A percentile compares a stretch with the other conserved stretches of the same genome.
phyloP scores from a whole-genome alignment of 1,140 invertebrate genomes.

The Solenopsis invicta region DNA sequence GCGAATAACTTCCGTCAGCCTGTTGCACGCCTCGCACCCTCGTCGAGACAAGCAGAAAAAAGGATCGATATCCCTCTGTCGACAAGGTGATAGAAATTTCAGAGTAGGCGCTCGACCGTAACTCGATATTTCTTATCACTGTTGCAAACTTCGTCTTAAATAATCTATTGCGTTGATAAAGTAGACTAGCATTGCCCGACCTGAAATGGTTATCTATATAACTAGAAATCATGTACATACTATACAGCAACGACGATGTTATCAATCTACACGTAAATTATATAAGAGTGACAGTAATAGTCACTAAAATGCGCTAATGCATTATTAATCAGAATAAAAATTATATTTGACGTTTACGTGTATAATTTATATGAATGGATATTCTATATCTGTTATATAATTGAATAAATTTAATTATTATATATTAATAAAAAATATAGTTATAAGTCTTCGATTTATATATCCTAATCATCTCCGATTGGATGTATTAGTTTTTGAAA shows the following conservation, averaged over 20 bases:
- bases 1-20: constrained; percentile 58
- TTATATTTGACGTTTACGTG: background rate
- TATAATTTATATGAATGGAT: background rate
- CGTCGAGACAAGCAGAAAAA: constrained; percentile 29
- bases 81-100: constrained; percentile 63
- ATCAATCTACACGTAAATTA: background rate
- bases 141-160: constrained; percentile 38
- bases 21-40: constrained; percentile 49
- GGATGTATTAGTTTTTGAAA: background rate
- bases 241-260: background rate
- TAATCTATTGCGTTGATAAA: constrained; percentile 47
- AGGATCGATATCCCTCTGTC: constrained; percentile 55
- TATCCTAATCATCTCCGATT: background rate
- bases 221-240: background rate
- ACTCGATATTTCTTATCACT: constrained; percentile 43
- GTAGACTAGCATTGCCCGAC: background rate
- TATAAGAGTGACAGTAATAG: background rate
- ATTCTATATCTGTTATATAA: too few relatives aligned
- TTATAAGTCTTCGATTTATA: background rate
- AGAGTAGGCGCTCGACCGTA: constrained; percentile 32
- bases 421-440: background rate
- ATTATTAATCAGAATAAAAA: background rate
- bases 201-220: background rate
- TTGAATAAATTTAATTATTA: background rate
- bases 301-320: background rate